A percentile compares a stretch with the other conserved stretches of the same genome.
Evolutionary conservation across 2,113 vertebrate genomes (phyloP).

Genomic region (Chionodraco myersi): DNA sequence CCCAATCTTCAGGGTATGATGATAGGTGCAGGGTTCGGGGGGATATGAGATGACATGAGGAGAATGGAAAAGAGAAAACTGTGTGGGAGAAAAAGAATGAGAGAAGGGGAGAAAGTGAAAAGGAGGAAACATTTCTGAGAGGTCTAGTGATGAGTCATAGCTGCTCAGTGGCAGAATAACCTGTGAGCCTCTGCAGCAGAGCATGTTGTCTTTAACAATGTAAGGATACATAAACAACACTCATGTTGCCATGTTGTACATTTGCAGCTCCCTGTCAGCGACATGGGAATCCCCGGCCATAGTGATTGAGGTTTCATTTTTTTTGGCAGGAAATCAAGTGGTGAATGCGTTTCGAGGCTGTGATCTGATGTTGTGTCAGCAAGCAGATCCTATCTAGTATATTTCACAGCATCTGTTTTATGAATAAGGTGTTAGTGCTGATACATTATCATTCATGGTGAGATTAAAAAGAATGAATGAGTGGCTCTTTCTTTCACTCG

Average conservation of each 20-base stretch:
- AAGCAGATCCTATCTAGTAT: neutral
- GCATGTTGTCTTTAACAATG: constrained; percentile 2
- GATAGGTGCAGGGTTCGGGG: neutral
- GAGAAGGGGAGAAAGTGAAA: constrained; percentile 5
- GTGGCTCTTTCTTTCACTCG: neutral
- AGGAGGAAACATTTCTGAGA: constrained; percentile 27
- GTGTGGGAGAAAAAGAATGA: neutral
- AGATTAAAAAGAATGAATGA: neutral
- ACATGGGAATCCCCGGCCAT: neutral
- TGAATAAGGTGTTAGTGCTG: neutral
- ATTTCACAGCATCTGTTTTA: neutral
- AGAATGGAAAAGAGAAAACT: neutral
- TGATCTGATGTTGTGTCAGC: neutral
- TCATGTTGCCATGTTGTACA: neutral
- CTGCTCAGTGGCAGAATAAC: constrained; percentile 49
- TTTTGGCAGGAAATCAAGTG: neutral
- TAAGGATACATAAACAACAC: neutral
- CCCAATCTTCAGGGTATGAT: constrained; percentile 12
- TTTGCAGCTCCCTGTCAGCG: neutral
- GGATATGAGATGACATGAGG: constrained; percentile 12
- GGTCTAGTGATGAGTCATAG: constrained; percentile 69
- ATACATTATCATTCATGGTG: neutral
- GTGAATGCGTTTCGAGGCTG: neutral
- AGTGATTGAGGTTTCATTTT: neutral
- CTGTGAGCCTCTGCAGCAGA: constrained; percentile 57